phyloP scores from a whole-genome alignment of 2,797 vertebrate species.

The Falco biarmicus region DNA sequence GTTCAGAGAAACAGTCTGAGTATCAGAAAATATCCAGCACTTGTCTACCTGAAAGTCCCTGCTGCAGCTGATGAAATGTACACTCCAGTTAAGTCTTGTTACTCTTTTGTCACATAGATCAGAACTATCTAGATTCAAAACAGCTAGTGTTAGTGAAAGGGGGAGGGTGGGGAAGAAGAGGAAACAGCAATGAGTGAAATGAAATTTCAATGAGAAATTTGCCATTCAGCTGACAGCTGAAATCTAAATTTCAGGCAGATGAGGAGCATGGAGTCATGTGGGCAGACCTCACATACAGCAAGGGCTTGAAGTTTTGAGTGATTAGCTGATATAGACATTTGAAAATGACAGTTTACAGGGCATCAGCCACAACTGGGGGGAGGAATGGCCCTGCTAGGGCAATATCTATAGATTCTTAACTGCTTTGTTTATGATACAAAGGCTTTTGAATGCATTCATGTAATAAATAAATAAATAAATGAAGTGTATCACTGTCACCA shows the following conservation, averaged over 20 bases:
- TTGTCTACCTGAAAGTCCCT: not conserved
- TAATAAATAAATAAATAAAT: slow-evolving; percentile 13
- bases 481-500: not conserved
- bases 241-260: slow-evolving; percentile 31
- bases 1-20: not conserved
- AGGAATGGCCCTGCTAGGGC: not conserved
- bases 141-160: not conserved
- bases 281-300: not conserved
- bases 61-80: not conserved
- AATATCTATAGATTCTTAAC: not conserved
- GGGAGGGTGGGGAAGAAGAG: not conserved
- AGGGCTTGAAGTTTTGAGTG: not conserved
- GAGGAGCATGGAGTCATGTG: not conserved
- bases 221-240: slow-evolving; percentile 20
- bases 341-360: not conserved
- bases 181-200: slow-evolving; percentile 25
- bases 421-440: not conserved
- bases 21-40: not conserved
- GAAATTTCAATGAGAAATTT: slow-evolving; percentile 30
- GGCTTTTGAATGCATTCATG: not conserved
- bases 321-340: not conserved
- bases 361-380: not conserved
- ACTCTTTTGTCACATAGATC: not conserved
- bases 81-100: not conserved
- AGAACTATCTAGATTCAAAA: not conserved